Base-by-base conservation (phyloP, 2,113 vertebrate genomes). In the Pipa parva region DNA sequence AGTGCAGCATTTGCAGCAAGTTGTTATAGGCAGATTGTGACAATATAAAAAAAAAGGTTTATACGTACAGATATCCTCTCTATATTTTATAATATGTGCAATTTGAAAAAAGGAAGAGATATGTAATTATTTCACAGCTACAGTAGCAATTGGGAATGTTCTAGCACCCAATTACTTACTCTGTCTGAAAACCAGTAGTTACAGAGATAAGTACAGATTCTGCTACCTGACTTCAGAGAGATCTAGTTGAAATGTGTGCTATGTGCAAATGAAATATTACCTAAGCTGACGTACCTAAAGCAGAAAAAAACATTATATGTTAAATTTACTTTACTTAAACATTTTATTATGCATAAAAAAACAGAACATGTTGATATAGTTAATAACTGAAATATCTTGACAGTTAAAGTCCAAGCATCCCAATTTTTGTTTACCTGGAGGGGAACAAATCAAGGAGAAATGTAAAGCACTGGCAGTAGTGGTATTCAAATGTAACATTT, bases 131-230 rank as follows among this genome's bases (percentile, higher is more conserved):
- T 69, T 31, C 20, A 51, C 56, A 29, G 57, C 52, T 69, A 69
- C 57, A 51, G 65, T 60, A 69, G 65, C 65, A 69, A 69, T 69
- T 69, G 65, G 59, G 28, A 29, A 60, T 69, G 48, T 60, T 60
- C 57, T 57, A 69, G 65, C 33, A 69, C 57, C 56, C 57, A 69
- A 69, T 69, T 69, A 69, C 65, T 69, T 57, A 69, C 31, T 69
- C 65, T 59, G 29, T 39, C 31, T 69, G 65, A 69, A 70, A 60
- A 46, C 66, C 58, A 54, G 58, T 58, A 70, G 66, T 70, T 70
- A 54, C 58, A 31, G 48, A 70, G 61, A 70, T 70, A 70, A 70
- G 57, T 61, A 48, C 48, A 61, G 57, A 26, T 36, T 54, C 22
- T 60, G 28, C 57, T 69, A 45, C 18, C 46, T 49, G 55, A 67